A percentile compares a stretch with the other conserved stretches of the same genome.
phyloP scores from a whole-genome alignment of 2,888 invertebrate species.

The Drosophila greeni region DNA sequence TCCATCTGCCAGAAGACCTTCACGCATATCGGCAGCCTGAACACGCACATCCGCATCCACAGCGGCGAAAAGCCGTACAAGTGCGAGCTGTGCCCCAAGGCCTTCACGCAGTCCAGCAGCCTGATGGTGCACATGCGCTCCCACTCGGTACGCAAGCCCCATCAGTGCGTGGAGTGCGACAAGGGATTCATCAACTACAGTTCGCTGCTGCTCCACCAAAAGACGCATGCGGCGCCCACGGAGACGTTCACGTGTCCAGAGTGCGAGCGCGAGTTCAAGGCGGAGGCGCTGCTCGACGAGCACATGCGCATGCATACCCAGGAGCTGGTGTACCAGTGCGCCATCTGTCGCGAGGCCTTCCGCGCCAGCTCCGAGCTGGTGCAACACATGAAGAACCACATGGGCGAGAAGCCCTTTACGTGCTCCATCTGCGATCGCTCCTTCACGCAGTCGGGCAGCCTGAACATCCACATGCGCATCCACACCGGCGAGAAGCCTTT shows the following conservation, averaged over 20 bases:
- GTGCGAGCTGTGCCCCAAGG: conserved; percentile 78
- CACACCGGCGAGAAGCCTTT: conserved; percentile 79
- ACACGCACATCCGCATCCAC: conserved; percentile 79
- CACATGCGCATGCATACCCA: conserved; percentile 79
- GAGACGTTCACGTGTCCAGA: conserved; percentile 76
- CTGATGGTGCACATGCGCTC: conserved; percentile 79
- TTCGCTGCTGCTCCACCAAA: conserved; percentile 76
- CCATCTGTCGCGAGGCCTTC: conserved; percentile 77
- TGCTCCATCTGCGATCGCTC: conserved; percentile 78
- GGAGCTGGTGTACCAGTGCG: conserved; percentile 77
- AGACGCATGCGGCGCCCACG: conserved; percentile 74
- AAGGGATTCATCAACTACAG: conserved; percentile 79
- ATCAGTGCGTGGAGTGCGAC: conserved; percentile 78
- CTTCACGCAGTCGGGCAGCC: conserved; percentile 79
- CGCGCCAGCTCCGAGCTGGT: conserved; percentile 78
- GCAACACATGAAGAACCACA: conserved; percentile 79
- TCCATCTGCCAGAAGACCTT: conserved; percentile 79
- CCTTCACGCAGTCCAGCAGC: conserved; percentile 79
- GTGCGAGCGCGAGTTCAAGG: conserved; percentile 79
- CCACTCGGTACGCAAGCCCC: conserved; percentile 77
- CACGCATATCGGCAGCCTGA: conserved; percentile 79
- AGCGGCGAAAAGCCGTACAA: conserved; percentile 79
- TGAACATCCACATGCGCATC: conserved; percentile 79
- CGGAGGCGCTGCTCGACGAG: conserved; percentile 77
- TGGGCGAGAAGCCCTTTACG: conserved; percentile 79